phyloP scores from a whole-genome alignment of 2,113 vertebrate species.

The western clawed frog (Xenopus tropicalis) region DNA sequence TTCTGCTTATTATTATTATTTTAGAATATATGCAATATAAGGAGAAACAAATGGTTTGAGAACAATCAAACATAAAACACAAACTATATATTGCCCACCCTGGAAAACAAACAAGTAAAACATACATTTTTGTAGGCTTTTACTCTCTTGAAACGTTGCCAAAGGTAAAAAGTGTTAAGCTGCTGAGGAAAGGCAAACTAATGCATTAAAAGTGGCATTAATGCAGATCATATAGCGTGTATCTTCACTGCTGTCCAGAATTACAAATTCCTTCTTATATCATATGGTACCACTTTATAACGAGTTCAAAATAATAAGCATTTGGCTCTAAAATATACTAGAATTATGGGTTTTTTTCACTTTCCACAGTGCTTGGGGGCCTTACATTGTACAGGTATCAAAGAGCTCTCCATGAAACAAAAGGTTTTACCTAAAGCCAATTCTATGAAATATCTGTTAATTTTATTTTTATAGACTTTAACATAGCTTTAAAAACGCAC shows the following conservation, averaged over 20 bases:
- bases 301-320: conserved; percentile 10
- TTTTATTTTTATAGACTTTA: conserved; percentile 13
- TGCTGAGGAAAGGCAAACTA: conserved; percentile 59
- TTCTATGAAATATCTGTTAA: not conserved
- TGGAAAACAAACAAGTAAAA: conserved; percentile 53
- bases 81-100: not conserved
- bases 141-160: conserved; percentile 54
- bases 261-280: conserved; percentile 3
- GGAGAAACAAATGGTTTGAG: no score
- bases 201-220: conserved; percentile 49
- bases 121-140: conserved; percentile 49
- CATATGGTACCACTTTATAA: conserved; percentile 10
- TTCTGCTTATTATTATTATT: no score
- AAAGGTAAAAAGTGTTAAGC: conserved; percentile 57
- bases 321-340: not conserved
- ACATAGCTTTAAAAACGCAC: conserved; percentile 1
- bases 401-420: not conserved
- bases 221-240: conserved; percentile 14
- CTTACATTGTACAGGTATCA: conserved; percentile 28
- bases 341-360: not conserved
- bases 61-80: no score
- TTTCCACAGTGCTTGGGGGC: conserved; percentile 8
- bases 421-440: not conserved
- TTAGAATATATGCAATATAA: no score
- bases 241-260: conserved; percentile 10